Percentiles rank a stretch among this genome's conserved stretches.
Conservation (phyloP, 2,888 invertebrate species). For the Hartigia nigra region DNA sequence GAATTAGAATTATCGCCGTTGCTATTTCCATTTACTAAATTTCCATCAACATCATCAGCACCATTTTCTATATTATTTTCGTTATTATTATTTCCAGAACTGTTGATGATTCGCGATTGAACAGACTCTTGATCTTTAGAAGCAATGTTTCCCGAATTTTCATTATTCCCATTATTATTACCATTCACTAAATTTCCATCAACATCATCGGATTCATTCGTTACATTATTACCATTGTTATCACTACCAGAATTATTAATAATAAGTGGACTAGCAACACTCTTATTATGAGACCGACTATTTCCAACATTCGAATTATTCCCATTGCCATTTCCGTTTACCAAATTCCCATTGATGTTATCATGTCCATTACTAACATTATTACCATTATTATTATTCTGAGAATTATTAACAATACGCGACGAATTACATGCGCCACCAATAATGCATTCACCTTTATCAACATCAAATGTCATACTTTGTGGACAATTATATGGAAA, state of each 20-base stretch:
- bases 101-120: slow-evolving; percentile 14
- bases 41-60: slow-evolving; percentile 21
- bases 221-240: slow-evolving; percentile 19
- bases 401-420: slow-evolving; percentile 26
- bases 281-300: neutral
- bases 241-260: slow-evolving; percentile 24
- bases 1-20: too few relatives aligned
- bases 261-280: neutral
- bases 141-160: slow-evolving; percentile 12
- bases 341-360: slow-evolving; percentile 18
- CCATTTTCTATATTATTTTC: slow-evolving; percentile 23
- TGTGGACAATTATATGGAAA: slow-evolving; percentile 21
- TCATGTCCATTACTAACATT: slow-evolving; percentile 22
- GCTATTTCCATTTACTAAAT: neutral
- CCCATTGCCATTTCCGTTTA: slow-evolving; percentile 19
- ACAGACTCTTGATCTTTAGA: neutral
- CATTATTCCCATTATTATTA: slow-evolving; percentile 11
- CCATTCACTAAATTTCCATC: slow-evolving; percentile 20
- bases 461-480: slow-evolving; percentile 21
- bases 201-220: slow-evolving; percentile 19
- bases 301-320: slow-evolving; percentile 13
- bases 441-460: slow-evolving; percentile 8
- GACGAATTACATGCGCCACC: neutral
- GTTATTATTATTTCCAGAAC: slow-evolving; percentile 19
- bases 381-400: slow-evolving; percentile 13